A percentile compares a stretch with the other conserved stretches of the same genome.
Evolutionary conservation across 2,888 invertebrate species (phyloP).

Genomic region (Digitonthophagus gazella): DNA sequence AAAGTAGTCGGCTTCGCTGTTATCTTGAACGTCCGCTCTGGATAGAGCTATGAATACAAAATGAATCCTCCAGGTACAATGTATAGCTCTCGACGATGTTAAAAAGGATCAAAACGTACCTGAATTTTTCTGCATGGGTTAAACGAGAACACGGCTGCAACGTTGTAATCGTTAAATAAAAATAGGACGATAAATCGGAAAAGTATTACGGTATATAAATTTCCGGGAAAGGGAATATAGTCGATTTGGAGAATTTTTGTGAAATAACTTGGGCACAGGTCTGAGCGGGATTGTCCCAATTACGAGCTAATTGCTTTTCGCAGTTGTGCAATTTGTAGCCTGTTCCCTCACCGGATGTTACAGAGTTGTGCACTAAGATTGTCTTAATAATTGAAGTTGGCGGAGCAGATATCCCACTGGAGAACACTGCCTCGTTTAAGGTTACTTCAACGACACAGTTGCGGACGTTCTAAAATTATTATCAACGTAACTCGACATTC

Average conservation of each 20-base stretch:
- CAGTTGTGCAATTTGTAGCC: slow-evolving; percentile 2
- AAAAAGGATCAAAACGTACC: not conserved
- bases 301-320: slow-evolving; percentile 11
- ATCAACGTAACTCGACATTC: too few relatives aligned
- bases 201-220: not conserved
- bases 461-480: too few relatives aligned
- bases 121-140: not conserved
- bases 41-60: not conserved
- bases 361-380: slow-evolving; percentile 15
- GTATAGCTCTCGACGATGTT: not conserved
- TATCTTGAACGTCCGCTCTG: not conserved
- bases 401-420: slow-evolving; percentile 1
- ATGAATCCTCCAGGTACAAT: not conserved
- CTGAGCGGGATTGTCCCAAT: not conserved
- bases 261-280: not conserved
- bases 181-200: not conserved
- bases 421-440: not conserved
- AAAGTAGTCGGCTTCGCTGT: not conserved
- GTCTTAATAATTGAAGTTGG: slow-evolving; percentile 15
- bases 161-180: not conserved
- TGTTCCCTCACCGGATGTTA: slow-evolving; percentile 1
- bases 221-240: not conserved
- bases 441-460: not conserved
- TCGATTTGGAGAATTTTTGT: not conserved
- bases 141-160: not conserved